phyloP scores from a whole-genome alignment of 2,797 vertebrate genomes.

The Leucoraja ocellata region DNA sequence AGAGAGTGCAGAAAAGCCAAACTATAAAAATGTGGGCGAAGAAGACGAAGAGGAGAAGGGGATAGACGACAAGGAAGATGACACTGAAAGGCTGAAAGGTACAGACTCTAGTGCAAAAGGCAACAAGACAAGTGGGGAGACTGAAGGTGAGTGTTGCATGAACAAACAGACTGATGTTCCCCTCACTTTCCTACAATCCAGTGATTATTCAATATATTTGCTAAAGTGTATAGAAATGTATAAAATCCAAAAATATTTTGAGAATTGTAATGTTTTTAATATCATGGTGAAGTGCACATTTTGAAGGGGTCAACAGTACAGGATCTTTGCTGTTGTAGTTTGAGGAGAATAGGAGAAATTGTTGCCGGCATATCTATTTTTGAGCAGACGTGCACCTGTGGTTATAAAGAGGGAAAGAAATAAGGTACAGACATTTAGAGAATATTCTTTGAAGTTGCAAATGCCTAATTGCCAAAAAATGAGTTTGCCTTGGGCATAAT shows the following conservation, averaged over 20 bases:
- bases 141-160: conserved; percentile 76
- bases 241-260: background rate
- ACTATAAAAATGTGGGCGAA: conserved; percentile 96
- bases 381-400: background rate
- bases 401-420: background rate
- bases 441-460: background rate
- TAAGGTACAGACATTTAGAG: background rate
- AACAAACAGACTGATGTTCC: conserved; percentile 17
- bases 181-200: conserved; percentile 35
- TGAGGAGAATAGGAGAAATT: background rate
- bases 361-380: background rate
- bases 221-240: background rate
- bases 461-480: background rate
- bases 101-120: conserved; percentile 82
- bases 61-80: conserved; percentile 64
- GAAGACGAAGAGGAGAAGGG: conserved; percentile 82
- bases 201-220: conserved; percentile 5
- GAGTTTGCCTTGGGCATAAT: background rate
- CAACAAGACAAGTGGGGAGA: conserved; percentile 81
- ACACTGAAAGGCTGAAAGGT: conserved; percentile 79
- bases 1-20: conserved; percentile 82
- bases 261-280: background rate
- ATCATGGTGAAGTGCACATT: background rate
- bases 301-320: background rate
- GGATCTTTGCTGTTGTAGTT: background rate